A percentile compares a stretch with the other conserved stretches of the same genome.
phyloP scores from a whole-genome alignment of 2,888 invertebrate genomes.

The Drosophila pseudotalamancana region DNA sequence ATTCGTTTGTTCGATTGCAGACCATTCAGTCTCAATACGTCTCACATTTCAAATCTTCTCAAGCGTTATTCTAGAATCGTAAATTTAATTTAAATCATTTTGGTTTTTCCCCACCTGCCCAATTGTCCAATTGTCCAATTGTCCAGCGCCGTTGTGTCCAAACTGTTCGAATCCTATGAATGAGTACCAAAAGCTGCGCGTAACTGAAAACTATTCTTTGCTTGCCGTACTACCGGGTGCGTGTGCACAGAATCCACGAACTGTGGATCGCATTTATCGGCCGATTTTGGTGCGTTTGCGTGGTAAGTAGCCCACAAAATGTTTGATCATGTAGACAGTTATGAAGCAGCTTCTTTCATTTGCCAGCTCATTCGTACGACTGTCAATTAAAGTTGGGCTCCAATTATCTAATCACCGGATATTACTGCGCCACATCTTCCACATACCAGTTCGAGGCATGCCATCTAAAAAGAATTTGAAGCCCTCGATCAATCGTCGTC shows the following conservation, averaged over 20 bases:
- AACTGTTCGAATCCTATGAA: conserved; percentile 77
- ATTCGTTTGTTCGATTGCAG: neutral
- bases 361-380: conserved; percentile 72
- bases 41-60: neutral
- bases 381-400: conserved; percentile 77
- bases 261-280: conserved; percentile 64
- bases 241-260: conserved; percentile 70
- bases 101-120: neutral
- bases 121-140: no score
- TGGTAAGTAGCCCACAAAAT: conserved; percentile 58
- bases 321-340: neutral
- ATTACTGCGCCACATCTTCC: conserved; percentile 63
- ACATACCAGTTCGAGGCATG: conserved; percentile 80
- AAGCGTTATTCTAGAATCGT: neutral
- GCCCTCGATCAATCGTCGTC: conserved; percentile 11
- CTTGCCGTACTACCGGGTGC: conserved; percentile 72
- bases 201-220: conserved; percentile 68
- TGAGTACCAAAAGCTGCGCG: conserved; percentile 80
- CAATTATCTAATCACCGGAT: conserved; percentile 76
- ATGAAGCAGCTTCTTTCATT: neutral
- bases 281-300: conserved; percentile 63
- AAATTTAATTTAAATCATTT: conserved; percentile 21
- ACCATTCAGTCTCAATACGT: neutral
- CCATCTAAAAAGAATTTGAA: conserved; percentile 67
- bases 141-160: conserved; percentile 76